Base-by-base conservation (phyloP, 2,888 invertebrate genomes). In the Dryococelus australis region DNA sequence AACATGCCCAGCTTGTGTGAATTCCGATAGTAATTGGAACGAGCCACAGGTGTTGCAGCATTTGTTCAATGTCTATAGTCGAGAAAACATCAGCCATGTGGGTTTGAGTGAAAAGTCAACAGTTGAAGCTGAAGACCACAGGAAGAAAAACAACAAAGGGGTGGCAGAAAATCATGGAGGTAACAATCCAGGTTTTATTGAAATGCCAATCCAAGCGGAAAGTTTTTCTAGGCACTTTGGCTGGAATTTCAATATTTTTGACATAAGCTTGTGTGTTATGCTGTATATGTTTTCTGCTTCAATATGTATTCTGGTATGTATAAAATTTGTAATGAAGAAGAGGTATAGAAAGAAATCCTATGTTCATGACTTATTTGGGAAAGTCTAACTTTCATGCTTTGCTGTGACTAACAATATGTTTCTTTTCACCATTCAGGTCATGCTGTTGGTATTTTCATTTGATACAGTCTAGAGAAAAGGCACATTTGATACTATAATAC, bases 251-350 rank as follows among this genome's bases (percentile, higher is more conserved):
- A 95, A 95, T 90, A 93, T 94, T 91, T 93, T 95, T 92, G 97
- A 97, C 92, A 95, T 96, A 92, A 95, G 96, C 91, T 94, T 97
- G 93, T 95, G 96, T 92, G 95, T 96, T 92, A 93, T 96, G 90
- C 93, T 97, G 91, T 97, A 97, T 93, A 93, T 96, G 91, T 94
- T 95, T 91, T 96, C 96, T 92, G 95, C 96, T 91, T 92, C 95
- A 90, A 95, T 97, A 92, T 94, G 98, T 92, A 93, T 96, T 90
- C 91, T 97, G 91, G 96, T 97, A 89, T 95, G 96, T 91, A 94
- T 96, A 91, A 94, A 96, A 92, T 97, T 98, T 92, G 94, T 96
- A 90, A 94, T 95, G 90, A 94, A 94, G 92, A 94, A 95, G 90
- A 93, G 93, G 90, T 96, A 96, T 92, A 95, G 95, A 91, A 97